Conservation (phyloP, 2,113 vertebrate genomes). For the Circaetus cinerascens region DNA sequence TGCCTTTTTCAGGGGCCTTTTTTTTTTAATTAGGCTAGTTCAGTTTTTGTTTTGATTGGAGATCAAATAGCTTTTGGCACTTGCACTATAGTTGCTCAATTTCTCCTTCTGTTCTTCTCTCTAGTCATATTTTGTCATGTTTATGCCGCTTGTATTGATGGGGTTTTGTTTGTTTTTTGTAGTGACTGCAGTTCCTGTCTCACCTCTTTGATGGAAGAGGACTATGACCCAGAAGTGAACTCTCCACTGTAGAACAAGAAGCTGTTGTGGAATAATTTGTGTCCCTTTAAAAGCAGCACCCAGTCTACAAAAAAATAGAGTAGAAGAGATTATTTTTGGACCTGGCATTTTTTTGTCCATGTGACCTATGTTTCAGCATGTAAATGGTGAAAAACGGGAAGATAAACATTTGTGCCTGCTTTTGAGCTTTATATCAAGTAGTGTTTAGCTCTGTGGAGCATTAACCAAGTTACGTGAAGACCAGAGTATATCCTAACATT, state of each 20-base stretch:
- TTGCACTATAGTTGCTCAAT: background rate
- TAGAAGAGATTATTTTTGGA: constrained; percentile 57
- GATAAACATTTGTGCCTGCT: constrained; percentile 59
- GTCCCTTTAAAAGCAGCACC: constrained; percentile 40
- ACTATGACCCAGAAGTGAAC: constrained; percentile 55
- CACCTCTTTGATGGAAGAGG: constrained; percentile 66
- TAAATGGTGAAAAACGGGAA: constrained; percentile 72
- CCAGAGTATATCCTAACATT: constrained; percentile 59
- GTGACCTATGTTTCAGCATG: constrained; percentile 64
- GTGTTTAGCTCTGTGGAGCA: constrained; percentile 54
- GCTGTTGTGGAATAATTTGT: constrained; percentile 37
- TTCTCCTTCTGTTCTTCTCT: background rate
- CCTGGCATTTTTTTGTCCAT: constrained; percentile 44
- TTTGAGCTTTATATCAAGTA: constrained; percentile 68
- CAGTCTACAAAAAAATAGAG: constrained; percentile 27
- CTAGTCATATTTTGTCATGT: background rate
- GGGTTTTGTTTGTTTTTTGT: constrained; percentile 11
- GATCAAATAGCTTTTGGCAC: background rate
- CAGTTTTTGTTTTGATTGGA: background rate
- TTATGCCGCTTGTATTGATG: constrained; percentile 2
- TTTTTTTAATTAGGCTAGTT: background rate
- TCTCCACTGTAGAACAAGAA: constrained; percentile 45
- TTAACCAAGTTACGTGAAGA: constrained; percentile 60
- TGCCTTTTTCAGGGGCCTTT: background rate
- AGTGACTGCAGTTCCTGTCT: constrained; percentile 62